Evolutionary conservation across 2,797 vertebrate species (phyloP), one percentile per base, ranked within the genome.

Genomic region (Etheostoma nigrum): DNA sequence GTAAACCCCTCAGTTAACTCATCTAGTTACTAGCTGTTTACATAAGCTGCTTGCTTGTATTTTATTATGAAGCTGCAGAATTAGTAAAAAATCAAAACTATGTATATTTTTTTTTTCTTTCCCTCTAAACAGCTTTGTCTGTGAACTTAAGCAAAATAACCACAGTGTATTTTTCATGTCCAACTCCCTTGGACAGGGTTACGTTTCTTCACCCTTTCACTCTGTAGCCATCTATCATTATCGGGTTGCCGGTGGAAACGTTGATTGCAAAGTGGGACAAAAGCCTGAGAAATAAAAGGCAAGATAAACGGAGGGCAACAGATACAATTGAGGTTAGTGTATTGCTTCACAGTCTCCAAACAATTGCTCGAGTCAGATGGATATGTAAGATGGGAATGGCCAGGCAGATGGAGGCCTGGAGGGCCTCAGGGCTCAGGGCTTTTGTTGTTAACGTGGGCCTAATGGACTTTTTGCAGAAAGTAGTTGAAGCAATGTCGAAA

Each of bases 211-310:
- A 65, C 67, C 19, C 75, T 53, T 64, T 78, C 65, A 48, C 81
- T 82, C 70, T 77, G 68, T 36, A 64, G 76, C 82, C 76, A 87
- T 92, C 87, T 42, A 84, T 94, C 87, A 86, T 84, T 76, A 88
- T 91, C 91, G 86, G 70, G 72, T 74, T 60, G 73, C 67, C 40
- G 61, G 82, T 72, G 80, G 85, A 91, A 80, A 67, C 74, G 57
- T 71, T 86, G 91, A 91, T 92, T 91, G 87, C 52, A 19, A 86
- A 83, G 59, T 65, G 78, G 73, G 73, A 88, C 81, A 92, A 90
- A 92, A 86, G 83, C 57, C 67, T 23, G 57, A 68, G 73, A 88
- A 71, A 72, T 55, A 57, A 74, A 66, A 58, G 60, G 63, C 57
- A 68, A 40, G 52, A 78, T 73, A 58, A 75, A 59, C 65, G 45